Base-by-base conservation (phyloP, 92 coral and sea anemone genomes). In the Phenganax subtilis region DNA sequence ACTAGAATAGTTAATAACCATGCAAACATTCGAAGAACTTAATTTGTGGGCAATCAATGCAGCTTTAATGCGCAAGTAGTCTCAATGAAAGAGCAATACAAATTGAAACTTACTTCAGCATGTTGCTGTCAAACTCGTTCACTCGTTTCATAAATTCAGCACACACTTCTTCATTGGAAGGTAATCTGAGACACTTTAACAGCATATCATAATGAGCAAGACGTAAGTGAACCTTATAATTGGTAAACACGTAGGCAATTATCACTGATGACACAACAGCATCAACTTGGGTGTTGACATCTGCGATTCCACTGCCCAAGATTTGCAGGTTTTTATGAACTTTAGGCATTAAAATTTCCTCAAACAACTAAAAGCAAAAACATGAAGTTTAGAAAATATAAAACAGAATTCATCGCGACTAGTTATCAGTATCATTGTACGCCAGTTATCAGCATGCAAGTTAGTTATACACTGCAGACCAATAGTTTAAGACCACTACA, bases 321-420 rank as follows among this genome's bases (percentile, higher is more conserved):
- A 83, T 67, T 0, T 57, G 17, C 66, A 80, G 58, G 72, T 88
- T 90, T 30, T 20, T 47, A 0, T 68, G 51, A 57, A 90, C 54
- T 74, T 87, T 90, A 10, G 90, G 88, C 73, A 58, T 84, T 75
- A 90, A 79, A 77, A 83, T 69, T 51, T 85, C 81, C 57, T 28
- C 37, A 20, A 90, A 80, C 44, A 85, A 80, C 93, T 90, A 51
- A 52, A 83, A 84, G 29, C 12, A 75, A 75, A 44, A 15, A 20
- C 55, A 71, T 2, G 47, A 37, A 37, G 5, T 1, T 1, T 37
- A 37, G 5, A 37, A 37, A 59, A 37, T 5, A 37, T 37, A 37
- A 37, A 37, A 37, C 47, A 37, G 47, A 37, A 37, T 37, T 37
- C 47, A 37, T 37, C 25, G 25, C 25, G 25, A 20, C 25, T 20